Evolutionary conservation across 2,888 invertebrate species (phyloP).

Genomic region (Creontiades dilutus): DNA sequence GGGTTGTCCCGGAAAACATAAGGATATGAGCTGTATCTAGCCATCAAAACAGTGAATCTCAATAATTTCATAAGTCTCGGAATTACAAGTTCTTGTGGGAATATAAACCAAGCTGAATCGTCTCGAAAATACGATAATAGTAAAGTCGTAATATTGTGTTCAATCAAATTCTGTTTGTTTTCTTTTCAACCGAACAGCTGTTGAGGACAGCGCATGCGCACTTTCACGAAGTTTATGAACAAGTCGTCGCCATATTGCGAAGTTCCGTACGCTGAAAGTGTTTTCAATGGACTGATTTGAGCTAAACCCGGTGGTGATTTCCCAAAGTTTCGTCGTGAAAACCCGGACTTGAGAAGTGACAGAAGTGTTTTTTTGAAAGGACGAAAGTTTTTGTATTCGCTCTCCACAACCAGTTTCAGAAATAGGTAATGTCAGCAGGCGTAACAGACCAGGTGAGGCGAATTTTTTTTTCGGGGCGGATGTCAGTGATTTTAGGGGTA

Average conservation of each 20-base stretch:
- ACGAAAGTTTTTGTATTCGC: constrained; percentile 40
- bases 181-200: background rate
- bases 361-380: constrained; percentile 2
- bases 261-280: constrained; percentile 23
- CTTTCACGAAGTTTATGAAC: constrained; percentile 40
- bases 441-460: constrained; percentile 90
- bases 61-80: too few relatives aligned
- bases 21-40: background rate
- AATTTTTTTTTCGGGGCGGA: constrained; percentile 54
- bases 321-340: background rate
- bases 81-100: too few relatives aligned
- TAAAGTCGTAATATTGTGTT: background rate
- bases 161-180: background rate
- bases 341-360: constrained; percentile 2
- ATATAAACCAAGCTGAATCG: too few relatives aligned
- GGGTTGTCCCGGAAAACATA: background rate
- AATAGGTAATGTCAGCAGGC: constrained; percentile 88
- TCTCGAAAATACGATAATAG: too few relatives aligned
- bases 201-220: constrained; percentile 40
- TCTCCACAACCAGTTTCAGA: constrained; percentile 48
- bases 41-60: too few relatives aligned
- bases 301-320: constrained; percentile 18
- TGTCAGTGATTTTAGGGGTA: background rate
- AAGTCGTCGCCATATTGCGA: constrained; percentile 60
- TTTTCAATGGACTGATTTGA: constrained; percentile 44